Percentiles rank a stretch among this genome's conserved stretches.
Conservation (phyloP, 2,888 invertebrate genomes). For the Teinopalpus imperialis region DNA sequence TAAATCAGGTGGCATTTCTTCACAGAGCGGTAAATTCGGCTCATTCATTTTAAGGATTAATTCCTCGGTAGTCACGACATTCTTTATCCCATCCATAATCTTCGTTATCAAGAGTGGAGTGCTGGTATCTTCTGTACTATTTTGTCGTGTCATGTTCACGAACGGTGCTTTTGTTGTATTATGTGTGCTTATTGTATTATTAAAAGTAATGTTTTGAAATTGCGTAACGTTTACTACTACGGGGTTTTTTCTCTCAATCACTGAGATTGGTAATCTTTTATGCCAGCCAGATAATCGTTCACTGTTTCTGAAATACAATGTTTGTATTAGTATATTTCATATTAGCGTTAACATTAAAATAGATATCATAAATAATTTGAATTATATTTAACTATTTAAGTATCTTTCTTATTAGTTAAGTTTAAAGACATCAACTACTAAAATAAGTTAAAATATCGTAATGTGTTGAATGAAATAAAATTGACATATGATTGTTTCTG, state of each 20-base stretch:
- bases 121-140: slow-evolving; percentile 39
- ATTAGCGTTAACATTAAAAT: too few relatives aligned
- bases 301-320: slow-evolving; percentile 43
- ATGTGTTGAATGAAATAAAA: too few relatives aligned
- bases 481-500: too few relatives aligned
- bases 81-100: slow-evolving; percentile 54
- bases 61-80: slow-evolving; percentile 52
- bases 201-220: slow-evolving; percentile 31
- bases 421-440: too few relatives aligned
- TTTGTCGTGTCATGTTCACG: slow-evolving; percentile 39
- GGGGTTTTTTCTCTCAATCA: slow-evolving; percentile 38
- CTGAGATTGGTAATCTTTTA: slow-evolving; percentile 42
- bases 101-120: slow-evolving; percentile 53
- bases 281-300: slow-evolving; percentile 50
- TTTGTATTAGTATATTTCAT: background rate
- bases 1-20: slow-evolving; percentile 84
- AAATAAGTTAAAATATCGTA: too few relatives aligned
- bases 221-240: slow-evolving; percentile 34
- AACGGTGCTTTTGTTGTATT: slow-evolving; percentile 31
- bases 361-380: too few relatives aligned
- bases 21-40: slow-evolving; percentile 75
- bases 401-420: too few relatives aligned
- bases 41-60: slow-evolving; percentile 45
- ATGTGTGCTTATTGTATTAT: slow-evolving; percentile 28
- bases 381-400: too few relatives aligned